These are phyloP conservation scores for Myotis myotis DNA, from an alignment of 2,797 vertebrate species.

Conservation along the genomic window DNA sequence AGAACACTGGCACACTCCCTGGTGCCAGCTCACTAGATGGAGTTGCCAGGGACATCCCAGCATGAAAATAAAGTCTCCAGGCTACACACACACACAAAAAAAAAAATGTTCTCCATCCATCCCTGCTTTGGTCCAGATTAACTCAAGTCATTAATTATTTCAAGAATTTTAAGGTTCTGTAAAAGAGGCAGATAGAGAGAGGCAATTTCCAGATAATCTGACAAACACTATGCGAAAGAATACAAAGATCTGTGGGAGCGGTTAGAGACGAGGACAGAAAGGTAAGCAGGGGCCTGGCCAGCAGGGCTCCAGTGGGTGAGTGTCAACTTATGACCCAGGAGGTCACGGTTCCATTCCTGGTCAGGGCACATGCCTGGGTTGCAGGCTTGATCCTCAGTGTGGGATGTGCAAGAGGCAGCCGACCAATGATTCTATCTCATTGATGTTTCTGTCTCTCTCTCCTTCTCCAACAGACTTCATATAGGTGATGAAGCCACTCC, in stretches of 20 bases:
- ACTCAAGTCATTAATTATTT: not conserved
- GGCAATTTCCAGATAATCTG: not conserved
- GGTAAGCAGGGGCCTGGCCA: not conserved
- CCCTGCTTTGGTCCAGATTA: not conserved
- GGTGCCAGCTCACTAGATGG: not conserved
- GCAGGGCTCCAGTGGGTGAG: too few species aligned
- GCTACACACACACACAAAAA: not conserved
- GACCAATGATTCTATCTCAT: too few species aligned
- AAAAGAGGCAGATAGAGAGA: not conserved
- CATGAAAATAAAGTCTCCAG: not conserved
- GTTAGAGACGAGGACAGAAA: not conserved
- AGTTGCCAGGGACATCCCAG: not conserved
- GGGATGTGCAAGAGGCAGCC: too few species aligned
- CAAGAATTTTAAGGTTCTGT: not conserved
- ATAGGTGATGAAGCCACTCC: not conserved
- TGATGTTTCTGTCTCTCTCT: too few species aligned
- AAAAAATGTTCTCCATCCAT: not conserved
- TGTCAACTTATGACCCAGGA: too few species aligned
- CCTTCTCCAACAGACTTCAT: too few species aligned
- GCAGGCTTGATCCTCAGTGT: too few species aligned
- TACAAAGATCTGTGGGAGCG: not conserved
- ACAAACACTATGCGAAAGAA: not conserved
- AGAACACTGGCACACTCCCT: not conserved
- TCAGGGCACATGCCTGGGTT: too few species aligned
- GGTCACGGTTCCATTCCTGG: too few species aligned